Conservation (phyloP, 2,888 invertebrate genomes). For the Sarcophaga carnaria region DNA sequence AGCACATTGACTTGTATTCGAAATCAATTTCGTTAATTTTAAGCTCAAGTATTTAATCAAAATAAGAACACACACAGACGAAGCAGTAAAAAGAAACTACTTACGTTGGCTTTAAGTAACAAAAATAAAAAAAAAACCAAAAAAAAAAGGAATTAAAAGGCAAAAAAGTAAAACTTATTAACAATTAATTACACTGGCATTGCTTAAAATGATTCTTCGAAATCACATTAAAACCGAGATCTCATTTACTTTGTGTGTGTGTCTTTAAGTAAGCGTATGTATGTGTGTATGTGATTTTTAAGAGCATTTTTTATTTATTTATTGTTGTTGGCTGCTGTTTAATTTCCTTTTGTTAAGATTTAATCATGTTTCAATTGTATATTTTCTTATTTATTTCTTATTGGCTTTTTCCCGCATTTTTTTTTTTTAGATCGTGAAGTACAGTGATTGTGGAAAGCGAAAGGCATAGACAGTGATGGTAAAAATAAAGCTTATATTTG, state of each 20-base stretch:
- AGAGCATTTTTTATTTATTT: not conserved
- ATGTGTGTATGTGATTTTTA: not conserved
- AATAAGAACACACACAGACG: too few relatives aligned
- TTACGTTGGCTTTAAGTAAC: not conserved
- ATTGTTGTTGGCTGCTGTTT: not conserved
- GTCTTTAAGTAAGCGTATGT: not conserved
- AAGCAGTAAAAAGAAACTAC: not conserved
- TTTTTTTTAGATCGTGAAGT: not conserved
- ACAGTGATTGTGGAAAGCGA: not conserved
- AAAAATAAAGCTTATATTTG: too few relatives aligned
- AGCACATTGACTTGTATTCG: too few relatives aligned
- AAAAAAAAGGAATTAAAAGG: too few relatives aligned
- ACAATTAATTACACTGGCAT: slow-evolving; percentile 4
- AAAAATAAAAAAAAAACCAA: too few relatives aligned
- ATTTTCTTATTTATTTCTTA: not conserved
- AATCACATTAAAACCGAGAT: slow-evolving; percentile 9
- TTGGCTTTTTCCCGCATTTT: not conserved
- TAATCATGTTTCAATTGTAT: not conserved
- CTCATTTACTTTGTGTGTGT: not conserved
- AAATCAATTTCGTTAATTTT: too few relatives aligned
- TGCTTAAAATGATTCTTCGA: not conserved
- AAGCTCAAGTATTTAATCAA: too few relatives aligned
- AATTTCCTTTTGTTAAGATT: slow-evolving; percentile 5
- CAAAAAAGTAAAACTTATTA: slow-evolving; percentile 9
- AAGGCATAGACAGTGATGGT: not conserved